These are phyloP conservation scores for Tympanuchus pallidicinctus DNA, from an alignment of 2,113 vertebrate species.

Conservation along the genomic window DNA sequence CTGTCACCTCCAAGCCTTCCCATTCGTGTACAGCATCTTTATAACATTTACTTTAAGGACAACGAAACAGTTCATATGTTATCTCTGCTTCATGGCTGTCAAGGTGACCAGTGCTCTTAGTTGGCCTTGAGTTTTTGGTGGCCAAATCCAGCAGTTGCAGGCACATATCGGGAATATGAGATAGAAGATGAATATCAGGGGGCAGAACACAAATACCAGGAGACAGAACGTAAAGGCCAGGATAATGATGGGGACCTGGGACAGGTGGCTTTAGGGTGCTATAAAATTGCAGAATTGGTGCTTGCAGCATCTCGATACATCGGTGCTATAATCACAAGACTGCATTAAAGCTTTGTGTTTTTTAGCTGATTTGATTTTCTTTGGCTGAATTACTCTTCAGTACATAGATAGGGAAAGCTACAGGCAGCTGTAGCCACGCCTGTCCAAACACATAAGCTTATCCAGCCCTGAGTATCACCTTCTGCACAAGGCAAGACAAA, in stretches of 20 bases:
- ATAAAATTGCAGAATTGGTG: accelerated
- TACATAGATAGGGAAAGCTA: background rate
- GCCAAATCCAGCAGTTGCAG: background rate
- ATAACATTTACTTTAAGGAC: background rate
- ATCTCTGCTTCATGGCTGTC: background rate
- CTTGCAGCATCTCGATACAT: background rate
- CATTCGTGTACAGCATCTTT: accelerated
- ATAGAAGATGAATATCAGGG: background rate
- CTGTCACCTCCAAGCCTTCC: accelerated
- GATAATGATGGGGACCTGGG: background rate
- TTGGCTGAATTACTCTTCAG: background rate
- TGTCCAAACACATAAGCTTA: accelerated
- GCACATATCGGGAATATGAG: background rate
- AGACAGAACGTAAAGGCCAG: background rate
- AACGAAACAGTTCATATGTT: background rate
- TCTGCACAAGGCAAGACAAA: background rate
- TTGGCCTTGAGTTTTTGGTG: background rate
- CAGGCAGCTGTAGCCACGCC: background rate
- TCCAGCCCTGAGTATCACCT: background rate
- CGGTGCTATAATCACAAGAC: too few species aligned
- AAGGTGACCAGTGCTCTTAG: background rate
- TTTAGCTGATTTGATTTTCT: background rate
- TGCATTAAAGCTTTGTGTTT: background rate
- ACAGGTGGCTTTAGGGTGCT: background rate
- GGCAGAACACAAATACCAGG: background rate